phyloP scores from a whole-genome alignment of 2,797 vertebrate genomes.

The Pangasius macronema region DNA sequence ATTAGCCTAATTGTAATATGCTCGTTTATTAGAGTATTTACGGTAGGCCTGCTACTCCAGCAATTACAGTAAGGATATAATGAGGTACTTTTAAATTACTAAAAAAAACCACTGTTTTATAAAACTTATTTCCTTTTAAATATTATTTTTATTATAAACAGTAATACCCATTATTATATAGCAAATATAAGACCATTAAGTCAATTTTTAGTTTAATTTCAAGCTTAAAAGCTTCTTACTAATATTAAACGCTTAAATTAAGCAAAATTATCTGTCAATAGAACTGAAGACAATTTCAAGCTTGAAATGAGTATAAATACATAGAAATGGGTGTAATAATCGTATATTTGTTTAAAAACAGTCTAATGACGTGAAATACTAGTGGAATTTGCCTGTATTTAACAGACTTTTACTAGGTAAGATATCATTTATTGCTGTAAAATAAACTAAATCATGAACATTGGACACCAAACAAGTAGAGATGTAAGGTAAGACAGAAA shows the following conservation, averaged over 20 bases:
- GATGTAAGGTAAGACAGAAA: not conserved
- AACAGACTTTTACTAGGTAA: not conserved
- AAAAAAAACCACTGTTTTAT: too few species aligned
- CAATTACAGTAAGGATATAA: not conserved
- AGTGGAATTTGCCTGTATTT: not conserved
- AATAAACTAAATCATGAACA: not conserved
- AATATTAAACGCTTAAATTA: not conserved
- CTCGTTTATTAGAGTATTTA: not conserved
- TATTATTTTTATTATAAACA: too few species aligned
- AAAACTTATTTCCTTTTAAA: too few species aligned
- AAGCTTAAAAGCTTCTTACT: not conserved
- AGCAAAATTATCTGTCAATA: not conserved
- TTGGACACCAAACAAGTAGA: not conserved
- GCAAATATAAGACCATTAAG: not conserved
- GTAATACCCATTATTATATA: not conserved
- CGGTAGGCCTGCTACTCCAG: not conserved
- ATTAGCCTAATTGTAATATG: not conserved
- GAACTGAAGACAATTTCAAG: not conserved
- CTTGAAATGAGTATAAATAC: not conserved
- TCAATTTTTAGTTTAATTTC: not conserved
- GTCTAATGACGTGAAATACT: not conserved
- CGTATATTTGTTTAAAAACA: not conserved
- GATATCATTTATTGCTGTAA: not conserved
- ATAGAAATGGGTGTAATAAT: not conserved
- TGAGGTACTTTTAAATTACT: too few species aligned